Conservation (phyloP, 2,888 invertebrate genomes). For the Apodemia duryi region DNA sequence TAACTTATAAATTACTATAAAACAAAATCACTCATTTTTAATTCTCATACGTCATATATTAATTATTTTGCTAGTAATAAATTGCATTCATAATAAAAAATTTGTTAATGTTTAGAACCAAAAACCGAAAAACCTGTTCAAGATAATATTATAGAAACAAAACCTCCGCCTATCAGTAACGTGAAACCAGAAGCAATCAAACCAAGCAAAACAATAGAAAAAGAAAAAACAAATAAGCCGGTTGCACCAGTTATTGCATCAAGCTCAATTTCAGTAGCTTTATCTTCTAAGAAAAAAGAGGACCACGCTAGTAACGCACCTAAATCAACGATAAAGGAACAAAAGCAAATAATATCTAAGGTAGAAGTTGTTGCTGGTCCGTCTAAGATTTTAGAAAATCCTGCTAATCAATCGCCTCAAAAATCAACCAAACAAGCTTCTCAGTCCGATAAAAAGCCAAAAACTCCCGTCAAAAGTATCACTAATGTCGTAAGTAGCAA, state of each 20-base stretch:
- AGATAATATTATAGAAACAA: constrained; percentile 72
- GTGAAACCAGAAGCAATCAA: constrained; percentile 67
- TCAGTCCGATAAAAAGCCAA: constrained; percentile 51
- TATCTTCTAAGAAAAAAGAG: constrained; percentile 67
- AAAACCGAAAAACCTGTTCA: constrained; percentile 63
- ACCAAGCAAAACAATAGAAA: constrained; percentile 64
- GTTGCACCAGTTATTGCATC: constrained; percentile 54
- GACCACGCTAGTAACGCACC: constrained; percentile 58
- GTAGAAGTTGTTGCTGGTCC: constrained; percentile 79
- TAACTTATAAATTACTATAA: too few relatives aligned
- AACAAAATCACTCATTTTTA: too few relatives aligned
- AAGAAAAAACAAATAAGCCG: constrained; percentile 60
- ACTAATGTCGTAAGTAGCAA: constrained; percentile 67
- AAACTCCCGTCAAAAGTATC: constrained; percentile 56
- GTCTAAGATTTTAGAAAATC: constrained; percentile 65
- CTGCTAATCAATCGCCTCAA: constrained; percentile 46
- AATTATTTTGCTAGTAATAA: background rate
- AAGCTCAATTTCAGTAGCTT: constrained; percentile 61
- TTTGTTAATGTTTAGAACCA: constrained; percentile 53
- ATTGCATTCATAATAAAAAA: constrained; percentile 21
- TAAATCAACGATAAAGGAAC: constrained; percentile 68
- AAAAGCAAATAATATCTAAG: constrained; percentile 70
- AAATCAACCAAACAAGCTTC: constrained; percentile 50
- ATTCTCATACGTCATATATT: too few relatives aligned
- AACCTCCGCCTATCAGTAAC: constrained; percentile 58